phyloP scores from a whole-genome alignment of 1,140 invertebrate genomes.

The Plectrocnemia conspersa region DNA sequence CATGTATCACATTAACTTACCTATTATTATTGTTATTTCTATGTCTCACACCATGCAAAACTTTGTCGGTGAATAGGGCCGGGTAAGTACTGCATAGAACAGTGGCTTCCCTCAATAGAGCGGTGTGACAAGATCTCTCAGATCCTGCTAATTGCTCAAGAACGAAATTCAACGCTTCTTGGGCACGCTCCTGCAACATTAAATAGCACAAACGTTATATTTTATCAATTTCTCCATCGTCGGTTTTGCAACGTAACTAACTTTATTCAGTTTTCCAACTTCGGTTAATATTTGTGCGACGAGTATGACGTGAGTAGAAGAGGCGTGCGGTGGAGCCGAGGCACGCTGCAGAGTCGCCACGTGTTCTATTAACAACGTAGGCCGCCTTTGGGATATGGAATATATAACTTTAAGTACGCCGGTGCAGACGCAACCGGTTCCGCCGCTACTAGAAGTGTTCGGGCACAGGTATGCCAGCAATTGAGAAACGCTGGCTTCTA shows the following conservation, averaged over 20 bases:
- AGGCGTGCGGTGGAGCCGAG: conserved; percentile 56
- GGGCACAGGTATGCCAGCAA: conserved; percentile 64
- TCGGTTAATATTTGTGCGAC: conserved; percentile 62
- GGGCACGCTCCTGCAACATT: conserved; percentile 60
- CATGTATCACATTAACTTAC: neutral
- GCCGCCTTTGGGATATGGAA: conserved; percentile 65
- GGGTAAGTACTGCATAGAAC: conserved; percentile 71
- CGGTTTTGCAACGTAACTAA: conserved; percentile 36
- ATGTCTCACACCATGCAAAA: conserved; percentile 66
- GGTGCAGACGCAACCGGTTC: conserved; percentile 46
- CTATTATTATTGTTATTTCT: conserved; percentile 56
- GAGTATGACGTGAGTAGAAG: conserved; percentile 59
- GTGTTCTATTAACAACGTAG: conserved; percentile 64
- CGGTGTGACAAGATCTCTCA: conserved; percentile 64
- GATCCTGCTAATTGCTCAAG: conserved; percentile 65
- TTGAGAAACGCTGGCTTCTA: conserved; percentile 73
- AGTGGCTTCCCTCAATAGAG: conserved; percentile 71
- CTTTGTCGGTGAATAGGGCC: conserved; percentile 68
- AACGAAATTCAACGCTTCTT: conserved; percentile 75
- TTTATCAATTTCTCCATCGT: neutral
- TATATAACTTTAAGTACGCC: conserved; percentile 65
- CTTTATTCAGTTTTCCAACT: conserved; percentile 60
- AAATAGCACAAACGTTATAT: neutral
- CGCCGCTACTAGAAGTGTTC: conserved; percentile 39
- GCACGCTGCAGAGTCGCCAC: conserved; percentile 62